Conservation (phyloP, 2,888 invertebrate genomes). For the Epirrhoe tristata region DNA sequence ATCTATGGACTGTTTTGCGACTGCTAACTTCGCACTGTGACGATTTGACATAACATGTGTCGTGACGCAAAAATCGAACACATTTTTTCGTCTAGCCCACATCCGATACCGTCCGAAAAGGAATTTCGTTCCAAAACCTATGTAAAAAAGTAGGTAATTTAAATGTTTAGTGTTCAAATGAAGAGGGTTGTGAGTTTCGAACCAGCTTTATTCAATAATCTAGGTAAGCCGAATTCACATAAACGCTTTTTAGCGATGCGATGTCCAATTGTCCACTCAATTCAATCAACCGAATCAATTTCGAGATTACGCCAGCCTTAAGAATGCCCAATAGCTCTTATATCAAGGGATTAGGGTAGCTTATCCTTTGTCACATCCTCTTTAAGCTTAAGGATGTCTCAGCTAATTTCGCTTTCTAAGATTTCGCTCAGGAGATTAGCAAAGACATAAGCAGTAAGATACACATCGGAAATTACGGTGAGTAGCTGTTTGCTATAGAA, state of each 20-base stretch:
- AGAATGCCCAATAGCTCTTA: constrained; percentile 32
- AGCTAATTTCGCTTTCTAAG: constrained; percentile 44
- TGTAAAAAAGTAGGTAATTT: no score
- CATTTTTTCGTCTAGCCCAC: no score
- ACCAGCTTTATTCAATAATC: constrained; percentile 1
- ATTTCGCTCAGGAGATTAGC: constrained; percentile 40
- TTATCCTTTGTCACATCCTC: constrained; percentile 41
- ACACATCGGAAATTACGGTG: constrained; percentile 23
- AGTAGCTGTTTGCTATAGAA: background rate
- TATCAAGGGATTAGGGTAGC: constrained; percentile 39
- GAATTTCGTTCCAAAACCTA: no score
- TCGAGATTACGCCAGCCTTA: constrained; percentile 25
- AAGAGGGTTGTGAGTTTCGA: no score
- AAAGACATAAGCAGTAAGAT: constrained; percentile 35
- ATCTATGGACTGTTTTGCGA: no score
- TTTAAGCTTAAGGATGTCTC: constrained; percentile 38
- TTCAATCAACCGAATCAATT: constrained; percentile 35
- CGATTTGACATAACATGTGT: no score
- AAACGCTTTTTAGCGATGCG: constrained; percentile 11
- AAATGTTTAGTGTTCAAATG: no score
- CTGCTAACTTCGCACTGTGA: no score
- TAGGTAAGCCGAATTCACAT: background rate
- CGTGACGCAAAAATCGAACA: no score
- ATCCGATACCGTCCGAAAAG: no score
- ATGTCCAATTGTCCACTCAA: constrained; percentile 13